Percentiles rank a stretch among this genome's conserved stretches.
Conservation (phyloP, 2,797 vertebrate species). For the Neopelma chrysocephalum region DNA sequence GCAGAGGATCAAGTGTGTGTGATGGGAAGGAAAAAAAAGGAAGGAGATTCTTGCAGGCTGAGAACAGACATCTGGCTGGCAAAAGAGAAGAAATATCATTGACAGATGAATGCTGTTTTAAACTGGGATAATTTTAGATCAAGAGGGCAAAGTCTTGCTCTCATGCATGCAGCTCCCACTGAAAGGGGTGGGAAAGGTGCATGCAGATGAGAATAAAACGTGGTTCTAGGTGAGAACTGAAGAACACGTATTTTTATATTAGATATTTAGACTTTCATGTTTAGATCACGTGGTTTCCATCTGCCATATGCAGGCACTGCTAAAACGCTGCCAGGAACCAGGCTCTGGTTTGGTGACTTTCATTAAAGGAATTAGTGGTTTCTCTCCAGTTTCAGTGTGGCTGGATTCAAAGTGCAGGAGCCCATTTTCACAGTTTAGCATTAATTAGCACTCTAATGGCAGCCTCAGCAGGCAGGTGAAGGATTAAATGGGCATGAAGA, state of each 20-base stretch:
- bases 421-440: constrained; percentile 45
- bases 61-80: constrained; percentile 64
- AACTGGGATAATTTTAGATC: constrained; percentile 58
- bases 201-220: not conserved
- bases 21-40: constrained; percentile 57
- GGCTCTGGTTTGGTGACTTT: constrained; percentile 55
- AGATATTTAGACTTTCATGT: constrained; percentile 12
- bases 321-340: constrained; percentile 37
- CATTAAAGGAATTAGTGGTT: constrained; percentile 74
- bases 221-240: constrained; percentile 32
- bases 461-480: constrained; percentile 50
- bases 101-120: constrained; percentile 46
- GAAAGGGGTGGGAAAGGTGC: constrained; percentile 25
- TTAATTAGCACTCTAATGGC: constrained; percentile 63
- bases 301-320: constrained; percentile 36
- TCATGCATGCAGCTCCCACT: not conserved
- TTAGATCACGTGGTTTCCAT: constrained; percentile 15
- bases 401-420: constrained; percentile 51
- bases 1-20: constrained; percentile 50
- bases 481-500: constrained; percentile 40
- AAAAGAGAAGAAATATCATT: constrained; percentile 41
- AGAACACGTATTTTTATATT: not conserved
- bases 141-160: constrained; percentile 48
- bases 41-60: constrained; percentile 50
- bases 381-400: constrained; percentile 70